Base-by-base conservation (phyloP, 2,888 invertebrate species). In the Melikaiella ostensackeni region DNA sequence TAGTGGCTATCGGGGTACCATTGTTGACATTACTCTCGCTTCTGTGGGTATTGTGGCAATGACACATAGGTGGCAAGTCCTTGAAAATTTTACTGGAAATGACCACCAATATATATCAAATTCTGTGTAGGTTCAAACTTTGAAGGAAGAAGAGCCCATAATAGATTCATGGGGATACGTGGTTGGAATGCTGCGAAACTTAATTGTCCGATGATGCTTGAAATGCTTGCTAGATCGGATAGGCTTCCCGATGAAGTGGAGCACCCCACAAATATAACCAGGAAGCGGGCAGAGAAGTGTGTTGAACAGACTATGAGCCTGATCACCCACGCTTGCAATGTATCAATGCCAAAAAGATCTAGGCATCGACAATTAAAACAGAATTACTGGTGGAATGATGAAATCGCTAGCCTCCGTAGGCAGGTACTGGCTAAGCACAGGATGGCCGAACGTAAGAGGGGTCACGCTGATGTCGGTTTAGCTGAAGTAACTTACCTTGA, bases 121-220 rank as follows among this genome's bases (percentile, higher is more conserved):
- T 61, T 27, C 6, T 2, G 24, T 0, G 16, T 61, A 1, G 19
- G 13, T 13, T 13, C 38, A 19, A 19, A 46, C 13, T 0, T 0
- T 2, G 13, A 16, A 7, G 16, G 1, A 24, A 19, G 19, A 7
- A 16, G 16, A 16, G 13, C 4, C 7, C 2, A 2, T 46, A 5
- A 5, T 46, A 6, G 7, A 5, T 50, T 6, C 19, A 1, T 0
- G 21, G 0, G 16, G 0, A 16, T 5, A 1, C 13, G 5, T 2
- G 59, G 13, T 0, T 59, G 13, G 16, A 59, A 59, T 1, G 6
- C 4, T 2, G 9, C 59, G 0, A 59, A 59, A 1, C 2, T 59
- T 0, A 24, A 27, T 4, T 16, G 1, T 16, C 4, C 4, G 3
- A 2, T 5, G 16, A 2, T 42, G 5, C 16, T 16, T 42, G 42